Percentiles rank a stretch among this genome's conserved stretches.
These are phyloP conservation scores for Ligdia adustata DNA, from an alignment of 2,888 invertebrate species.

Conservation along the genomic window DNA sequence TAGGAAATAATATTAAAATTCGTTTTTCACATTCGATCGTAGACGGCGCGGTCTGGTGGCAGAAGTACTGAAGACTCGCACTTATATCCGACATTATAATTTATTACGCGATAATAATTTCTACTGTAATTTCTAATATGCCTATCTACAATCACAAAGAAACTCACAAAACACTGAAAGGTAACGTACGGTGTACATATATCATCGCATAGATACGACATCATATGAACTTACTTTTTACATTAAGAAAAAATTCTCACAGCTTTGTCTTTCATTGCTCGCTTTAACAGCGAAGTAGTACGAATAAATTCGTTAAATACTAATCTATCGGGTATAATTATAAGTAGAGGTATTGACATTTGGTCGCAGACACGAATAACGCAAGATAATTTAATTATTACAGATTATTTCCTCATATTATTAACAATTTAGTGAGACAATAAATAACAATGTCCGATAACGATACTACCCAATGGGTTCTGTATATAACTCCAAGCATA, in stretches of 20 bases:
- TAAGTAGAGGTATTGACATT: constrained; percentile 60
- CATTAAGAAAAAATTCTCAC: constrained; percentile 70
- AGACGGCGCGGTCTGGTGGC: constrained; percentile 3
- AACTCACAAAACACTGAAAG: constrained; percentile 53
- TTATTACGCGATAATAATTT: constrained; percentile 13
- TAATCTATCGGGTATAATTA: constrained; percentile 72
- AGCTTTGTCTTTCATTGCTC: constrained; percentile 83
- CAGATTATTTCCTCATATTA: constrained; percentile 1
- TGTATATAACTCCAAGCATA: constrained; percentile 16
- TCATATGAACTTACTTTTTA: constrained; percentile 77
- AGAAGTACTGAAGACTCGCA: constrained; percentile 14
- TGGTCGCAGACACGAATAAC: constrained; percentile 48
- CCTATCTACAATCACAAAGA: constrained; percentile 54
- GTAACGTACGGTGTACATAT: constrained; percentile 51
- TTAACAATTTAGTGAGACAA: constrained; percentile 26
- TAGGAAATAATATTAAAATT: constrained; percentile 32
- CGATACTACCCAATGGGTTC: constrained; percentile 15
- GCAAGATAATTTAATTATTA: too few relatives aligned
- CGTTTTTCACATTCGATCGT: constrained; percentile 36
- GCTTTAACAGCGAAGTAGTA: constrained; percentile 73
- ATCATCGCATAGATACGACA: constrained; percentile 60
- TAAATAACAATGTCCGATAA: constrained; percentile 37
- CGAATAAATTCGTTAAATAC: constrained; percentile 78
- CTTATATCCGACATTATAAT: constrained; percentile 4
- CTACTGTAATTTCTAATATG: constrained; percentile 47